Evolutionary conservation across 2,113 vertebrate species (phyloP), one percentile per base, ranked within the genome.

Genomic region (Seriola quinqueradiata): DNA sequence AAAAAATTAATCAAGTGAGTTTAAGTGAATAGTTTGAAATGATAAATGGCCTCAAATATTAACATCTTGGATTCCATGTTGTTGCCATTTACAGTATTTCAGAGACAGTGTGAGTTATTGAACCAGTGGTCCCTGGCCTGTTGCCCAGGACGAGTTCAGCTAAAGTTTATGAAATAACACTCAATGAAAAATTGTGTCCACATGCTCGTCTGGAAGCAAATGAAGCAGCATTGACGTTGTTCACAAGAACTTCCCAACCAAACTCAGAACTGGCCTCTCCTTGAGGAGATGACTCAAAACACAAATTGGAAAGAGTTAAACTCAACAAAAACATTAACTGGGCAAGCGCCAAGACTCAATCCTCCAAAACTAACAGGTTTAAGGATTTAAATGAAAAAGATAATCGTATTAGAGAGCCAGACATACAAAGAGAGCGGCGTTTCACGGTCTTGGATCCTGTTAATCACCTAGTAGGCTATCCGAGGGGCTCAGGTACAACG

Each of bases 361-460:
- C 92, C 92, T 85, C 92, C 91, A 94, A 93, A 91, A 88, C 92
- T 94, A 94, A 94, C 90, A 90, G 92, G 93, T 94, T 95, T 94
- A 94, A 88, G 84, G 90, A 85, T 92, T 91, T 91, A 94, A 93
- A 94, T 94, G 79, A 91, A 86, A 90, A 87, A 90, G 89, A 90
- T 95, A 94, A 95, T 94, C 90, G 82, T 79, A 94, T 94, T 94
- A 95, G 85, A 79, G 81, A 85, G 79, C 81, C 87, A 87, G 80
- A 85, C 75, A 38, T 84, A 92, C 86, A 92, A 91, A 93, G 89
- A 78, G 87, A 88, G 89, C 34, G 40, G 81, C 80, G 86, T 93
- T 92, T 92, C 91, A 91, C 86, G 78, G 65, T 92, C 78, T 82
- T 74, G 69, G 90, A 93, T 88, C 89, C 88, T 63, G 79, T 90